A percentile compares a stretch with the other conserved stretches of the same genome.
phyloP scores from a whole-genome alignment of 2,797 vertebrate species.

The Phrynocephalus forsythii region DNA sequence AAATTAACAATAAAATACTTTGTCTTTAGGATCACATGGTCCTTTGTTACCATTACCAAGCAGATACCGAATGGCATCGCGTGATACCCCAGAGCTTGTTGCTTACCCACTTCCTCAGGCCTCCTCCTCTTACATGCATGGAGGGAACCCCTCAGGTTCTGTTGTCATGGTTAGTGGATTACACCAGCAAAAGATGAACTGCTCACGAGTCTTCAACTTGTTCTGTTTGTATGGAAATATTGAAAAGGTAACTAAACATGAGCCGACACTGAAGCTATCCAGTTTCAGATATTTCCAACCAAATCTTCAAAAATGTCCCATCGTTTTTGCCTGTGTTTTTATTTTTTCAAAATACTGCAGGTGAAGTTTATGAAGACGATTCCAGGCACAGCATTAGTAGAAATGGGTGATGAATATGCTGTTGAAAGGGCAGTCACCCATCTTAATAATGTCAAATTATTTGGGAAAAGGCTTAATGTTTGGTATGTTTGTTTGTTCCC shows the following conservation, averaged over 20 bases:
- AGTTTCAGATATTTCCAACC: background rate
- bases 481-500: slow-evolving; percentile 82
- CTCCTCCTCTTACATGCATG: slow-evolving; percentile 87
- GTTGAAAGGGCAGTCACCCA: slow-evolving; percentile 97
- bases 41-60: slow-evolving; percentile 92
- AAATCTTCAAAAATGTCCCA: background rate
- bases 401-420: slow-evolving; percentile 99
- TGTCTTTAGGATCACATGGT: slow-evolving; percentile 86
- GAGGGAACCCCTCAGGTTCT: slow-evolving; percentile 86
- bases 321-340: background rate
- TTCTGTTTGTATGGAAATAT: slow-evolving; percentile 99
- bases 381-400: slow-evolving; percentile 93
- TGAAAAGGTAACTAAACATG: slow-evolving; percentile 87
- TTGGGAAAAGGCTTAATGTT: slow-evolving; percentile 95
- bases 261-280: background rate
- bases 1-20: slow-evolving; percentile 9
- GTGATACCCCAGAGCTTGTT: slow-evolving; percentile 92
- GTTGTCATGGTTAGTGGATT: slow-evolving; percentile 98
- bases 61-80: slow-evolving; percentile 89
- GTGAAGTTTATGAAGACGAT: slow-evolving; percentile 99
- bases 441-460: slow-evolving; percentile 96
- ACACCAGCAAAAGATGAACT: slow-evolving; percentile 96
- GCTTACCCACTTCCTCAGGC: slow-evolving; percentile 92
- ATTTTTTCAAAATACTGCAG: slow-evolving; percentile 67
- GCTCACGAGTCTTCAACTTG: slow-evolving; percentile 95